These are phyloP conservation scores for Sminthurinus signatus DNA, from an alignment of 1,140 invertebrate genomes.

Conservation along the genomic window DNA sequence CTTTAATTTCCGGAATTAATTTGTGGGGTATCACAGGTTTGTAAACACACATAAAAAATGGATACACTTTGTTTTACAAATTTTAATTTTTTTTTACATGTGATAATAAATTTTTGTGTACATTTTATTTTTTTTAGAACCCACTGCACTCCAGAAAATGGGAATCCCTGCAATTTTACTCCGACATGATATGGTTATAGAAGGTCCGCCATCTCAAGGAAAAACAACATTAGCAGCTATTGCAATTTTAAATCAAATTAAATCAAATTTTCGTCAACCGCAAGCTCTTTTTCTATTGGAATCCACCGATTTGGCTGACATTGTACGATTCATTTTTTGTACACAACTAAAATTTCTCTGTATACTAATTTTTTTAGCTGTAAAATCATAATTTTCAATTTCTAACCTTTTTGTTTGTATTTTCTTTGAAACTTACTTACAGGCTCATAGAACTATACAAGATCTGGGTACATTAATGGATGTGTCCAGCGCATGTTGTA, in stretches of 20 bases:
- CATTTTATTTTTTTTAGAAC: no score
- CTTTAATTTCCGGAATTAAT: conserved; percentile 4
- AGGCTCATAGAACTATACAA: background rate
- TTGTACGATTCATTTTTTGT: no score
- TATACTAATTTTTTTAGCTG: no score
- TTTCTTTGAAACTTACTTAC: background rate
- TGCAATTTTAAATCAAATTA: background rate
- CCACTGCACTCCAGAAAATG: background rate
- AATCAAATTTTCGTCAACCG: background rate
- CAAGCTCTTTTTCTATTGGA: conserved; percentile 1
- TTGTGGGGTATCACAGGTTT: conserved; percentile 1
- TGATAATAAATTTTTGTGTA: no score
- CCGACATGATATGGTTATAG: background rate
- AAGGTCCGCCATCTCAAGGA: background rate
- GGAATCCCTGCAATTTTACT: background rate
- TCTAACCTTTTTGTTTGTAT: background rate
- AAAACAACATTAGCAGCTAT: background rate
- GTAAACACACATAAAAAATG: no score
- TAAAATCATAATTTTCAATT: background rate
- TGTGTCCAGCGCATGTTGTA: background rate
- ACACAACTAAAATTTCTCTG: no score
- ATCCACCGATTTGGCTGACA: background rate
- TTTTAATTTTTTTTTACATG: no score
- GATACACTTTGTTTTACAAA: no score
- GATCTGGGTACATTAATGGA: background rate